phyloP scores from a whole-genome alignment of 1,140 invertebrate species.

The Calycopis cecrops region DNA sequence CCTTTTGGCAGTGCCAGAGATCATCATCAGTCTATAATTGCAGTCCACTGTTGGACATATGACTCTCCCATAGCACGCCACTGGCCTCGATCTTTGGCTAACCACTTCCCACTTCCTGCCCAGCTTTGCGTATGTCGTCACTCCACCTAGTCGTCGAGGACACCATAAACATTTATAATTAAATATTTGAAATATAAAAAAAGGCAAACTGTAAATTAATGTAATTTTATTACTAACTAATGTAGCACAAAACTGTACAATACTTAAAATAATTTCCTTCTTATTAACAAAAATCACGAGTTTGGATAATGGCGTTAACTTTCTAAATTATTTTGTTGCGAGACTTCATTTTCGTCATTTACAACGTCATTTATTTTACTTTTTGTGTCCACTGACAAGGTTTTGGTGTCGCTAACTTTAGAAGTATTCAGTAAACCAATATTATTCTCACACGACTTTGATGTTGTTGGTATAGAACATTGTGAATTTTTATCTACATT shows the following conservation, averaged over 20 bases:
- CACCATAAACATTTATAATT: no score
- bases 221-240: constrained; percentile 27
- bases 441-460: constrained; percentile 12
- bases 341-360: neutral
- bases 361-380: constrained; percentile 12
- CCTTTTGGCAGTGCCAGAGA: no score
- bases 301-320: constrained; percentile 11
- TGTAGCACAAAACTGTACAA: constrained; percentile 30
- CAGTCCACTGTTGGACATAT: no score
- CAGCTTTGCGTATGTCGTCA: no score
- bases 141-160: no score
- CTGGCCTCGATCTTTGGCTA: no score
- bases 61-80: no score
- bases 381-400: constrained; percentile 5
- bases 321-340: neutral
- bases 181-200: neutral
- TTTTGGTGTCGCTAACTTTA: neutral
- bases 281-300: constrained; percentile 24
- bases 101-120: no score
- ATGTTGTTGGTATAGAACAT: constrained; percentile 5
- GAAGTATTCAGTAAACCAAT: constrained; percentile 4
- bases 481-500: constrained; percentile 20
- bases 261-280: constrained; percentile 22
- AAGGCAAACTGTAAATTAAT: constrained; percentile 1
- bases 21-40: no score